These are phyloP conservation scores for Atopsyche davidsoni DNA, from an alignment of 1,140 invertebrate genomes.

Conservation along the genomic window DNA sequence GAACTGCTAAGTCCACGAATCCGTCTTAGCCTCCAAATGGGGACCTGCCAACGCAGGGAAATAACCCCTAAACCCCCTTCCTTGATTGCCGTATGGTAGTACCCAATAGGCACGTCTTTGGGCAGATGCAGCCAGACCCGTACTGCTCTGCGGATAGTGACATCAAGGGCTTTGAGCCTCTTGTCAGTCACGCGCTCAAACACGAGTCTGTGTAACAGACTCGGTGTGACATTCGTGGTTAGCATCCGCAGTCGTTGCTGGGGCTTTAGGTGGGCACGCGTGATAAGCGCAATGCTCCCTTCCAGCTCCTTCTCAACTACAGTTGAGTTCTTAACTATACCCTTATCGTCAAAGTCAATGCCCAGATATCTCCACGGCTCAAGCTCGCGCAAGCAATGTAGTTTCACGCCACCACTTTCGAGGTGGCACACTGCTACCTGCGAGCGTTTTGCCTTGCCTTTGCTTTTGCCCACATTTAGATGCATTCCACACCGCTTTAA, in stretches of 20 bases:
- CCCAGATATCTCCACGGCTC: constrained; percentile 35
- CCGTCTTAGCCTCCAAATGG: constrained; percentile 20
- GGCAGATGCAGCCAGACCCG: constrained; percentile 35
- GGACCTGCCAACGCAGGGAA: constrained; percentile 15
- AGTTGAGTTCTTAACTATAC: constrained; percentile 6
- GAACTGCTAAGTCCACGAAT: constrained; percentile 19
- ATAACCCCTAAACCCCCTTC: constrained; percentile 34
- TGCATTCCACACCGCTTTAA: constrained; percentile 28
- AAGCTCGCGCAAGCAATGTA: constrained; percentile 16
- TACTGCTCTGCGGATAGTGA: constrained; percentile 26
- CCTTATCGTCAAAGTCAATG: constrained; percentile 29
- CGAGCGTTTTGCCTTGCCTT: constrained; percentile 31
- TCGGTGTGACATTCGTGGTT: constrained; percentile 31
- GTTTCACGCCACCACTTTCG: neutral
- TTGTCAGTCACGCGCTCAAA: constrained; percentile 29
- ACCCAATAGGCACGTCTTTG: constrained; percentile 32
- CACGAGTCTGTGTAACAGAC: constrained; percentile 31
- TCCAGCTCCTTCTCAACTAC: neutral
- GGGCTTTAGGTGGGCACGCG: constrained; percentile 33
- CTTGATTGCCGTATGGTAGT: constrained; percentile 32
- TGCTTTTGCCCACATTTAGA: constrained; percentile 35
- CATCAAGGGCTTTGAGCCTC: constrained; percentile 31
- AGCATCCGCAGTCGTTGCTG: constrained; percentile 34
- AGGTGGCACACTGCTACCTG: constrained; percentile 23
- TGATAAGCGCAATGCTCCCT: neutral